phyloP scores from a whole-genome alignment of 2,888 invertebrate species.

The Tinea pellionella region DNA sequence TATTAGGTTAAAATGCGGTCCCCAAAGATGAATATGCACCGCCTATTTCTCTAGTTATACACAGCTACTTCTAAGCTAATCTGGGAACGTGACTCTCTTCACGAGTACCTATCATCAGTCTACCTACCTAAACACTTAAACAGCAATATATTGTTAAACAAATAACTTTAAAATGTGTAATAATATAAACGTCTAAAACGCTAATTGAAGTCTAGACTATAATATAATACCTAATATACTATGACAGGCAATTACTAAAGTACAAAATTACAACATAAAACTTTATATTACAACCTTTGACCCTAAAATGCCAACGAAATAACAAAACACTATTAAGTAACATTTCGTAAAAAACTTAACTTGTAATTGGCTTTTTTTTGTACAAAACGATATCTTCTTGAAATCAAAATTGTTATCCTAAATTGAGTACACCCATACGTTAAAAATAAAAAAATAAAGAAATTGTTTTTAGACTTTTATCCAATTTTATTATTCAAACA shows the following conservation, averaged over 20 bases:
- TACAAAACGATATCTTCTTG: background rate
- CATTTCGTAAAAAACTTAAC: background rate
- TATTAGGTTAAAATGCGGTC: too few relatives aligned
- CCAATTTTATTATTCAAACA: too few relatives aligned
- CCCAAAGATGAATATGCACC: too few relatives aligned
- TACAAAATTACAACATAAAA: constrained; percentile 1
- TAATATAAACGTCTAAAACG: background rate
- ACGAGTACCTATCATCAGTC: too few relatives aligned
- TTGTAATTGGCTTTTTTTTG: background rate
- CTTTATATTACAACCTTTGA: background rate
- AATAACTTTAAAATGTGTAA: background rate
- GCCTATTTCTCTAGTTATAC: too few relatives aligned
- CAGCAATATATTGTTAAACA: background rate
- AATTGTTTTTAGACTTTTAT: too few relatives aligned
- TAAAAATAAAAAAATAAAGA: too few relatives aligned
- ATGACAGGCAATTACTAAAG: constrained; percentile 1
- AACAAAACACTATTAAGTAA: constrained; percentile 6
- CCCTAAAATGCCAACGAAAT: background rate
- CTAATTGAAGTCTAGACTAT: background rate
- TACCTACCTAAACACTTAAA: background rate
- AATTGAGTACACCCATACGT: too few relatives aligned
- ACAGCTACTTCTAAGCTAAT: too few relatives aligned
- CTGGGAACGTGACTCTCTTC: too few relatives aligned
- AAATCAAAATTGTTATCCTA: background rate
- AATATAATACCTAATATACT: background rate